Conservation (phyloP, 2,113 vertebrate species). For the Semnornis frantzii region DNA sequence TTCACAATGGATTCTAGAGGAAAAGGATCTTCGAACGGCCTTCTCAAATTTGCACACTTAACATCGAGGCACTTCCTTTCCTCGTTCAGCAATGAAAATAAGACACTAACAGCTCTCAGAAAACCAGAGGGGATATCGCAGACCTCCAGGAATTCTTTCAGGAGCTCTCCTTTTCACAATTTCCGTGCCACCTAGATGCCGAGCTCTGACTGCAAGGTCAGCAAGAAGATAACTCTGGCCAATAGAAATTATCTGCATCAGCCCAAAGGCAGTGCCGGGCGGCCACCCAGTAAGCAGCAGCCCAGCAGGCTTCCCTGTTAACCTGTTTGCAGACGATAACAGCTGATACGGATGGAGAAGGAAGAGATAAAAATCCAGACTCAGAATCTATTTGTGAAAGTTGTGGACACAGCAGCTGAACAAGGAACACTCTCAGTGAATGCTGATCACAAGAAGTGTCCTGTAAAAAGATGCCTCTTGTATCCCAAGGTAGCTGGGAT, state of each 20-base stretch:
- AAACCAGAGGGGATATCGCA: neutral
- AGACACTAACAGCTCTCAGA: neutral
- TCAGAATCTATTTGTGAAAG: neutral
- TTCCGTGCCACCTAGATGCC: rapidly evolving
- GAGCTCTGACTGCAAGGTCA: constrained; percentile 30
- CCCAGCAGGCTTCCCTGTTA: neutral
- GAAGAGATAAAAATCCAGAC: constrained; percentile 15
- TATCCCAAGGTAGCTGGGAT: neutral
- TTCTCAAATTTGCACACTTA: neutral
- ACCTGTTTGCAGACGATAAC: neutral
- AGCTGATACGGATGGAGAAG: neutral
- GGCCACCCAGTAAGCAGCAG: constrained; percentile 29
- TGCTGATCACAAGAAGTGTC: neutral
- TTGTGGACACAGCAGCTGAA: neutral
- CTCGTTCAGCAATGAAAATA: neutral
- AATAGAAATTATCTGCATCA: constrained; percentile 28
- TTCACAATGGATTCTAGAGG: neutral
- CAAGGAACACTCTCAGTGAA: neutral
- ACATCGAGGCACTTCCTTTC: neutral
- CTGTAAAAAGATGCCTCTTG: neutral
- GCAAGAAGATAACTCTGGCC: constrained; percentile 44
- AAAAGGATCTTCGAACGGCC: neutral
- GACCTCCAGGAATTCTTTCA: neutral
- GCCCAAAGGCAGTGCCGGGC: neutral
- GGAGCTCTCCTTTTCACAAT: neutral